Evolutionary conservation across 1,140 invertebrate genomes (phyloP).

Genomic region (Halictus rubicundus): DNA sequence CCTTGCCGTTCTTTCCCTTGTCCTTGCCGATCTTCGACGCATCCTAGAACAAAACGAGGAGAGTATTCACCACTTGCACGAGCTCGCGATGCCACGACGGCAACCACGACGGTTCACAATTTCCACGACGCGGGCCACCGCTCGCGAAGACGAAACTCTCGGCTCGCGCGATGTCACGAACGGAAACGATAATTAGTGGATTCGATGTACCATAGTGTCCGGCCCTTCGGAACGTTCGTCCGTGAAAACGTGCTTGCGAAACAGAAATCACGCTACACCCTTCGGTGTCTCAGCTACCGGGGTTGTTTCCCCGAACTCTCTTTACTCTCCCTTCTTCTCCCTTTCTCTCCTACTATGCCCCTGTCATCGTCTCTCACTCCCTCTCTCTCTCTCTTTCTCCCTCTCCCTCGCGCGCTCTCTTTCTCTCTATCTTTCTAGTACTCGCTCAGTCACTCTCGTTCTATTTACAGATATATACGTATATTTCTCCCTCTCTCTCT

Average conservation of each 20-base stretch:
- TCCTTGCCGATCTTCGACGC: slow-evolving; percentile 77
- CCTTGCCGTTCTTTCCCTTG: slow-evolving; percentile 78
- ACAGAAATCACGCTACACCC: slow-evolving; percentile 61
- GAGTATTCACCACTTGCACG: slow-evolving; percentile 19
- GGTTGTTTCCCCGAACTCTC: slow-evolving; percentile 59
- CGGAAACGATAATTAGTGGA: slow-evolving; percentile 33
- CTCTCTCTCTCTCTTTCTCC: neutral
- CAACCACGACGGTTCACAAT: slow-evolving; percentile 12
- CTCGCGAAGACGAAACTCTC: slow-evolving; percentile 16
- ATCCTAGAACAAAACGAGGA: slow-evolving; percentile 77
- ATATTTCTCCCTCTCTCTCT: slow-evolving; percentile 1
- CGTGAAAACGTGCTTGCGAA: slow-evolving; percentile 33
- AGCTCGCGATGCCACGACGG: slow-evolving; percentile 26
- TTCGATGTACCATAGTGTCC: slow-evolving; percentile 30
- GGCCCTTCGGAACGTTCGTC: slow-evolving; percentile 37
- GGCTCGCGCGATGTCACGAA: slow-evolving; percentile 44
- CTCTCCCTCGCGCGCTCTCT: too few relatives aligned
- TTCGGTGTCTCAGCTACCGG: slow-evolving; percentile 52
- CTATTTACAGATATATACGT: slow-evolving; percentile 3
- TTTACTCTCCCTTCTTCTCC: slow-evolving; percentile 38
- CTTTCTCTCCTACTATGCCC: slow-evolving; percentile 31
- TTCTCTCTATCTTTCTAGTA: slow-evolving; percentile 34
- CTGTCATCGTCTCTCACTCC: neutral
- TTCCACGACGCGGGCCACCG: slow-evolving; percentile 27
- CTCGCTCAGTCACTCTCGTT: slow-evolving; percentile 5